These are phyloP conservation scores for Holothuria leucospilota DNA, from an alignment of 53 echinoderm and acorn worm genomes.

Conservation along the genomic window DNA sequence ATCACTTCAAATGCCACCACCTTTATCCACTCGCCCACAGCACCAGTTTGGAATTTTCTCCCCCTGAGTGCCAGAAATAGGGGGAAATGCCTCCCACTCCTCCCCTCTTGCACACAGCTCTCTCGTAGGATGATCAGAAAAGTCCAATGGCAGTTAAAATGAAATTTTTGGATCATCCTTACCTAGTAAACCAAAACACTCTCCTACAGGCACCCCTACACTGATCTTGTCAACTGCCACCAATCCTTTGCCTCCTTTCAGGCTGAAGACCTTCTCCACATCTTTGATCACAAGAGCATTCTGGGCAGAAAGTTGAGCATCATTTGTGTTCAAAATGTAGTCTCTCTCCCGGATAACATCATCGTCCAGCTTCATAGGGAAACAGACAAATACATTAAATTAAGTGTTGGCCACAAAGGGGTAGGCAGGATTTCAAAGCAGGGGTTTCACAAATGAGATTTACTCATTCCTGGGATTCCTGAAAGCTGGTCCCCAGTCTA, in stretches of 20 bases:
- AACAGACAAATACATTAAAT: background rate
- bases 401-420: background rate
- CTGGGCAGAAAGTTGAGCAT: conserved; percentile 40
- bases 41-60: no score
- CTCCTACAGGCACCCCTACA: conserved; percentile 79
- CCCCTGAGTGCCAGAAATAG: no score
- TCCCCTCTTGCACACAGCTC: no score
- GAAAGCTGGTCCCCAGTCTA: no score
- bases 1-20: no score
- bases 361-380: conserved; percentile 71
- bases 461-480: background rate
- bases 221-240: conserved; percentile 77
- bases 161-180: background rate
- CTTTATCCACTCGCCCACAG: no score
- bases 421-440: background rate
- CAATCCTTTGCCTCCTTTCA: conserved; percentile 65
- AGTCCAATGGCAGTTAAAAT: no score
- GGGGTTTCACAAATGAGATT: background rate
- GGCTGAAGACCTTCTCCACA: conserved; percentile 73
- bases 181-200: conserved; percentile 87
- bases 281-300: conserved; percentile 72
- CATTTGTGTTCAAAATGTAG: conserved; percentile 55
- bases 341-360: conserved; percentile 70
- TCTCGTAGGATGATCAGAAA: no score
- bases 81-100: no score